Evolutionary conservation across 2,888 invertebrate species (phyloP).

Genomic region (Smittia aterrima): DNA sequence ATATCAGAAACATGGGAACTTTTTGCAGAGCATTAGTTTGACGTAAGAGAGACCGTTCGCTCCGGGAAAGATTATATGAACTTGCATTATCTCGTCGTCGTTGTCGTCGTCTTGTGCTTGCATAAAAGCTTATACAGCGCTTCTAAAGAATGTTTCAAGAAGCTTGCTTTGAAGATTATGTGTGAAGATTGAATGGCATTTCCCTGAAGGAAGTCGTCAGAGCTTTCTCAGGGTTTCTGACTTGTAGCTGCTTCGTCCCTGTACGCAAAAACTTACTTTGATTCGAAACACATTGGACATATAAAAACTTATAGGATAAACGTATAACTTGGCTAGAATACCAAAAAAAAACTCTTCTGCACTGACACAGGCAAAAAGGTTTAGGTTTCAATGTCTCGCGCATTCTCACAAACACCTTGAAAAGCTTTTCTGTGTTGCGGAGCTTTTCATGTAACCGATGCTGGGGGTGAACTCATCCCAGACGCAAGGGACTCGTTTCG

Average conservation of each 20-base stretch:
- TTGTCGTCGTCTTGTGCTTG: not conserved
- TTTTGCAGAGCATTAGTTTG: not conserved
- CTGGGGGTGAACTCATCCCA: not conserved
- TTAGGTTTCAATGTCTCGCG: conserved; percentile 20
- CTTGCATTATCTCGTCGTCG: conserved; percentile 3
- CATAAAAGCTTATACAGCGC: not conserved
- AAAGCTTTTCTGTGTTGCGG: not conserved
- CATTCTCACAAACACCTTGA: conserved; percentile 36
- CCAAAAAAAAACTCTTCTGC: not conserved
- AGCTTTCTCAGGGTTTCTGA: not conserved
- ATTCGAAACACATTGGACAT: conserved; percentile 15
- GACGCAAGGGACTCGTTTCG: not conserved
- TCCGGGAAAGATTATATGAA: not conserved
- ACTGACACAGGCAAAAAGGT: not conserved
- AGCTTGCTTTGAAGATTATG: conserved; percentile 11
- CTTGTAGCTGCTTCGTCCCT: conserved; percentile 17
- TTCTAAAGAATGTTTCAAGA: not conserved
- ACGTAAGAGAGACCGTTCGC: not conserved
- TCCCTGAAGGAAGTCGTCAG: conserved; percentile 24
- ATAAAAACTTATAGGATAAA: conserved; percentile 26
- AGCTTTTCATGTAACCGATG: conserved; percentile 24
- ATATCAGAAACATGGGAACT: not conserved
- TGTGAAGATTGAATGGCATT: conserved; percentile 17
- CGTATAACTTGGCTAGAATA: conserved; percentile 20
- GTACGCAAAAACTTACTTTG: conserved; percentile 2